Base-by-base conservation (phyloP, 2,797 vertebrate genomes). In the Gymnocypris eckloni region DNA sequence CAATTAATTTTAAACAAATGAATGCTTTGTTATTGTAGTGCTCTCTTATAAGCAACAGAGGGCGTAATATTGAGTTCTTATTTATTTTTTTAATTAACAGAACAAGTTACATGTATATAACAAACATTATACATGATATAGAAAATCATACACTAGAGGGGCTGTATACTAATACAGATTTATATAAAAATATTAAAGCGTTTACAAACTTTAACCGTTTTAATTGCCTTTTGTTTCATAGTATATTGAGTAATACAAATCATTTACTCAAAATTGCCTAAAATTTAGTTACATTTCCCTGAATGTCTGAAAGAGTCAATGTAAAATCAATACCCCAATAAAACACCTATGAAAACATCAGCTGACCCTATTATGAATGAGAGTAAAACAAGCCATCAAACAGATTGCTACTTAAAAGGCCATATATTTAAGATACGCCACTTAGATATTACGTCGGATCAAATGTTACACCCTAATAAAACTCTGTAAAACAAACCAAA, bases 341-440 rank as follows among this genome's bases (percentile, higher is more conserved):
- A 28, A 73, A 33, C 1, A 3, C 11, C n/a, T 5, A 18, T 33
- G n/a, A 45, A 25, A 64, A 48, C 20, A 50, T 25, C 13, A 16
- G 8, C 22, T 59, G 22, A 82, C 13, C 6, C 22, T 11, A 16
- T 28, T 45, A 61, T 45, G 13, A 37, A 66, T 39, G 13, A 0
- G 11, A 22, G 25, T 41, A 6, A 37, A 67, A 8, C 41, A 56
- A 75, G 59, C 15, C 22, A 72, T 45, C 16, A 25, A 66, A 76
- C 81, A 39, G 18, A 8, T 76, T 12, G 33, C 41, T 41, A 48
- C 6, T 66, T 48, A 79, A 79, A 48, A 64, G 45, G 6, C 6
- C 15, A 39, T 76, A 66, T 83, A 67, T 83, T 83, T 83, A 83
- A 76, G 45, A 66, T 78, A 84, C 69, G 28, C 8, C 61, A 69